Conservation (phyloP, 1,140 invertebrate species). For the Pinna nobilis region DNA sequence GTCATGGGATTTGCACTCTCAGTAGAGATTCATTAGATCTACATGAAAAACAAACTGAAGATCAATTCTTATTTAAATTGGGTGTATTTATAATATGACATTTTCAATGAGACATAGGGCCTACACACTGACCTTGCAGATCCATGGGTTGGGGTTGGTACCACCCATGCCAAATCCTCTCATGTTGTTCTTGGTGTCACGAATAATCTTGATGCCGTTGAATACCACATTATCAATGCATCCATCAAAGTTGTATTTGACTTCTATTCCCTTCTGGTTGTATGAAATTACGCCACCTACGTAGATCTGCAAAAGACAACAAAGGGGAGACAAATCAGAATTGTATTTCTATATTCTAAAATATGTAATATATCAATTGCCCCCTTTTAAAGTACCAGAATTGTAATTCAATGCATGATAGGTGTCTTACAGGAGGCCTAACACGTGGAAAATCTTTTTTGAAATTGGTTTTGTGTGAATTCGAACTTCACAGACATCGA, state of each 20-base stretch:
- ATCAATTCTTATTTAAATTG: neutral
- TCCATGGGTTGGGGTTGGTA: slow-evolving; percentile 42
- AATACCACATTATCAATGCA: slow-evolving; percentile 97
- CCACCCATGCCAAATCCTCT: slow-evolving; percentile 36
- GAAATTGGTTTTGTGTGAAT: no score
- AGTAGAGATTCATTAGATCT: no score
- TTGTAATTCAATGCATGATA: no score
- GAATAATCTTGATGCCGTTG: slow-evolving; percentile 92
- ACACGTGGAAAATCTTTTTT: no score
- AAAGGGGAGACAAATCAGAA: no score
- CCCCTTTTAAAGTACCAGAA: neutral
- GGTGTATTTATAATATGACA: neutral
- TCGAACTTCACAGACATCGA: no score
- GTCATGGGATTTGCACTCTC: no score
- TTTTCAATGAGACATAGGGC: neutral
- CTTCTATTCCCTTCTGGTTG: slow-evolving; percentile 68
- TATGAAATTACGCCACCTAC: slow-evolving; percentile 73
- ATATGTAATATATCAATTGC: neutral
- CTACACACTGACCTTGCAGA: slow-evolving; percentile 79
- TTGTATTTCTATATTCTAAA: no score
- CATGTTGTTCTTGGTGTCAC: slow-evolving; percentile 74
- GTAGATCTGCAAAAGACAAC: slow-evolving; percentile 68
- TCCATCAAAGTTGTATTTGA: slow-evolving; percentile 89
- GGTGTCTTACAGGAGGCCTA: no score
- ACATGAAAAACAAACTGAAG: no score